Conservation (phyloP, 2,797 vertebrate genomes). For the Gambelia wislizenii region DNA sequence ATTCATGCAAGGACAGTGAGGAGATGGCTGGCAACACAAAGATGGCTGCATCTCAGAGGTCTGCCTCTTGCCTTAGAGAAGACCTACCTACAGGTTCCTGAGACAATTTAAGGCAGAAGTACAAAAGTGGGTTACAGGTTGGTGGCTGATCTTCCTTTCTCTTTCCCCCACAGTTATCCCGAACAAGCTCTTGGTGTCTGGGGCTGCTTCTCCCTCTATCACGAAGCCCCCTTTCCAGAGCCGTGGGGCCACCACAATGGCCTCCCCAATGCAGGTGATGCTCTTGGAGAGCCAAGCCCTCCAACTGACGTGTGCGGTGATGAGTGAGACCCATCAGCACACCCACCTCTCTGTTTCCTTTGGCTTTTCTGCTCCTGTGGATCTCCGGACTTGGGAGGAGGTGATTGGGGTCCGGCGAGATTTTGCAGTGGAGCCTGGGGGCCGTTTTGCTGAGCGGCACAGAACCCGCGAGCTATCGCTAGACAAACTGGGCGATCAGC, state of each 20-base stretch:
- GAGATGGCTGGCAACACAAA: too few relatives aligned
- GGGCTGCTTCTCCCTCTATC: slow-evolving; percentile 13
- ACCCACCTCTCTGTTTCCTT: slow-evolving; percentile 89
- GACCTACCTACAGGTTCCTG: too few relatives aligned
- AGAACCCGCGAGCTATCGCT: slow-evolving; percentile 81
- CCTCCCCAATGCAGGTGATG: slow-evolving; percentile 73
- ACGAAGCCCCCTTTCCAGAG: slow-evolving; percentile 36
- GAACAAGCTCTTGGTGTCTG: slow-evolving; percentile 83
- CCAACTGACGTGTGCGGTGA: slow-evolving; percentile 82
- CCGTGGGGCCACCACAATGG: slow-evolving; percentile 57
- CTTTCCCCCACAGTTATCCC: slow-evolving; percentile 82
- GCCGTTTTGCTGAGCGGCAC: slow-evolving; percentile 79
- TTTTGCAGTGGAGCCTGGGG: slow-evolving; percentile 74
- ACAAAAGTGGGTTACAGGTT: background rate
- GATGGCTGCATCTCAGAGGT: too few relatives aligned
- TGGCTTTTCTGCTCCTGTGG: slow-evolving; percentile 67
- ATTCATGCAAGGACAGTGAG: too few relatives aligned
- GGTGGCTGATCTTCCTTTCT: slow-evolving; percentile 17
- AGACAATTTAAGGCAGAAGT: too few relatives aligned
- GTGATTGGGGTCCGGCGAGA: slow-evolving; percentile 84
- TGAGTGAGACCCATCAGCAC: slow-evolving; percentile 84
- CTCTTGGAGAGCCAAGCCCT: slow-evolving; percentile 85
- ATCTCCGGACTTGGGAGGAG: slow-evolving; percentile 77
- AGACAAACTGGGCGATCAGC: slow-evolving; percentile 81
- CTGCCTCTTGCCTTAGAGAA: too few relatives aligned